phyloP scores from a whole-genome alignment of 2,797 vertebrate species.

The Syndactyla subalaris region DNA sequence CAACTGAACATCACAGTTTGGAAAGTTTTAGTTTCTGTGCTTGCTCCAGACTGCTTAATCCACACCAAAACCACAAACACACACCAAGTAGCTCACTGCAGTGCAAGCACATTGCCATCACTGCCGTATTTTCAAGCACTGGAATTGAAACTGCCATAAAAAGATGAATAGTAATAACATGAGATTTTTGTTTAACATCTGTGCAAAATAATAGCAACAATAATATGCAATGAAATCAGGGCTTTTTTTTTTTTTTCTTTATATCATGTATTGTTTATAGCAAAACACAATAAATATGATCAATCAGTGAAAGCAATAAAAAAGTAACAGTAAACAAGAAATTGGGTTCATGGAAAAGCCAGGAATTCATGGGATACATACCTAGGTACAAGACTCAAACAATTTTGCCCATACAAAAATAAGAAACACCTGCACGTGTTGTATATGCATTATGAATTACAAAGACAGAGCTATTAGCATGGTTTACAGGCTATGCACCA shows the following conservation, averaged over 20 bases:
- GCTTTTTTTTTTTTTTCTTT: not conserved
- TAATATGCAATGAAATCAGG: not conserved
- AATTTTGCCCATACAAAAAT: not conserved
- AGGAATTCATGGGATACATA: not conserved
- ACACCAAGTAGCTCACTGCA: not conserved
- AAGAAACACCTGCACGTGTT: slow-evolving; percentile 5
- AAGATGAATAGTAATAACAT: not conserved
- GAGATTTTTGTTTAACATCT: not conserved
- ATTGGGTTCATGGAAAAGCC: not conserved
- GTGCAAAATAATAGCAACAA: not conserved
- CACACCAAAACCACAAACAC: not conserved
- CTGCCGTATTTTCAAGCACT: not conserved
- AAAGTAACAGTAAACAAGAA: not conserved
- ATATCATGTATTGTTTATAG: not conserved
- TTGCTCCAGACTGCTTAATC: not conserved
- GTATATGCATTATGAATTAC: not conserved
- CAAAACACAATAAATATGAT: not conserved
- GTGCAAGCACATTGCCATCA: not conserved
- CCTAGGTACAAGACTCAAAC: not conserved
- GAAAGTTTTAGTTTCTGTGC: not conserved
- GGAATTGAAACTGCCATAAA: not conserved
- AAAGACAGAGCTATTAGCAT: not conserved
- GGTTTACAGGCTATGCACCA: slow-evolving; percentile 14
- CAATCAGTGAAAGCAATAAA: not conserved
- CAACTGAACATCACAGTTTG: not conserved